Conservation (phyloP, 1,140 invertebrate species). For the Pachypsylla venusta region DNA sequence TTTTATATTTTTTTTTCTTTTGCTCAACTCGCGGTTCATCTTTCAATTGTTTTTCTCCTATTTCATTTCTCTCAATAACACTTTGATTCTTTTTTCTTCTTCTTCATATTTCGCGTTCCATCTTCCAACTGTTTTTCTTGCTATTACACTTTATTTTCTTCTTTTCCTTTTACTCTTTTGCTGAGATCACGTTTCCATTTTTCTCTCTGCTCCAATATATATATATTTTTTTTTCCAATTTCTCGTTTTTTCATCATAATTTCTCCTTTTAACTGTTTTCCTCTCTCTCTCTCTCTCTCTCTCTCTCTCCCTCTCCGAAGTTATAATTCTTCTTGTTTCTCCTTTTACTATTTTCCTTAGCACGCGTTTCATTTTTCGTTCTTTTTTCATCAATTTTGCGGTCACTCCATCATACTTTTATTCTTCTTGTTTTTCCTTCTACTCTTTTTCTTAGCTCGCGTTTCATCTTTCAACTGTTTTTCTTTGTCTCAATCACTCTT, state of each 20-base stretch:
- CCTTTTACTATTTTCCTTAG: neutral
- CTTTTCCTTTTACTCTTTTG: neutral
- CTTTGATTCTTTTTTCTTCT: too few species aligned
- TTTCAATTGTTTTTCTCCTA: too few species aligned
- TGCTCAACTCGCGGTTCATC: too few species aligned
- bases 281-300: slow-evolving; percentile 1
- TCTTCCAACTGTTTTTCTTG: too few species aligned
- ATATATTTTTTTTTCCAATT: neutral
- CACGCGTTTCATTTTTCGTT: neutral
- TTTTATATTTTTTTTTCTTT: too few species aligned
- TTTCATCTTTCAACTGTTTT: neutral
- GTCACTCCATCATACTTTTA: neutral
- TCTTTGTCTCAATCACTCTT: neutral
- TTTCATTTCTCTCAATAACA: too few species aligned
- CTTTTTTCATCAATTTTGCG: too few species aligned
- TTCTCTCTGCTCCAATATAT: too few species aligned
- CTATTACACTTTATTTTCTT: neutral
- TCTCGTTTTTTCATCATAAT: neutral
- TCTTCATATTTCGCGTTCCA: too few species aligned
- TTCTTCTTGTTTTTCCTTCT: neutral
- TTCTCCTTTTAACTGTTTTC: neutral
- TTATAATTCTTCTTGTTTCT: neutral
- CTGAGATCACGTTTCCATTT: too few species aligned
- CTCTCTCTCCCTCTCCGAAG: neutral
- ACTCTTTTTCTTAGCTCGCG: neutral